phyloP scores from a whole-genome alignment of 2,113 vertebrate genomes.

The Pygoscelis adeliae region DNA sequence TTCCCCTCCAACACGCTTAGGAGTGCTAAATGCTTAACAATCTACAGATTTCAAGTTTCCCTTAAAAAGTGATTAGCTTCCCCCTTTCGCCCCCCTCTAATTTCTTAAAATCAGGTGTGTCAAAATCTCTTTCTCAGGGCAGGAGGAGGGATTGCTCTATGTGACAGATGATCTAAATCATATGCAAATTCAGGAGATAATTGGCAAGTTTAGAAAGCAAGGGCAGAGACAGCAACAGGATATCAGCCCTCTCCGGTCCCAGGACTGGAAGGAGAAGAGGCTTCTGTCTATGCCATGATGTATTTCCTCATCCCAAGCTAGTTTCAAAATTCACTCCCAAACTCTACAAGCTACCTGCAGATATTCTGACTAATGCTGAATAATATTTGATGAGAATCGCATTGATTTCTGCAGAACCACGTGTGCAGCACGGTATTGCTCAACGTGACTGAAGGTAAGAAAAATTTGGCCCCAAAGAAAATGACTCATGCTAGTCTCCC shows the following conservation, averaged over 20 bases:
- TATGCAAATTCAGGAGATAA: background rate
- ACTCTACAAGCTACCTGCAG: background rate
- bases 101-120: background rate
- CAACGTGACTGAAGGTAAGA: slow-evolving; percentile 4
- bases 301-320: background rate
- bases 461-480: slow-evolving; percentile 44
- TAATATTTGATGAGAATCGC: background rate
- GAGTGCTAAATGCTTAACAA: background rate
- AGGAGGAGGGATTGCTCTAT: background rate
- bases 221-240: accelerated
- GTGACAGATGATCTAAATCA: background rate
- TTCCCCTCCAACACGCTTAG: accelerated
- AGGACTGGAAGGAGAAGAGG: background rate
- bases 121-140: background rate
- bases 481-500: slow-evolving; percentile 29
- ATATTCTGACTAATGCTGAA: background rate
- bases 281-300: background rate
- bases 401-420: background rate
- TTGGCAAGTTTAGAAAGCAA: background rate
- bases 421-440: background rate
- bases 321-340: background rate
- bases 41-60: background rate
- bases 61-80: background rate
- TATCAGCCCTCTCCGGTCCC: background rate
- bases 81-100: no score